Evolutionary conservation across 2,888 invertebrate species (phyloP).

Genomic region (Sycophila texana): DNA sequence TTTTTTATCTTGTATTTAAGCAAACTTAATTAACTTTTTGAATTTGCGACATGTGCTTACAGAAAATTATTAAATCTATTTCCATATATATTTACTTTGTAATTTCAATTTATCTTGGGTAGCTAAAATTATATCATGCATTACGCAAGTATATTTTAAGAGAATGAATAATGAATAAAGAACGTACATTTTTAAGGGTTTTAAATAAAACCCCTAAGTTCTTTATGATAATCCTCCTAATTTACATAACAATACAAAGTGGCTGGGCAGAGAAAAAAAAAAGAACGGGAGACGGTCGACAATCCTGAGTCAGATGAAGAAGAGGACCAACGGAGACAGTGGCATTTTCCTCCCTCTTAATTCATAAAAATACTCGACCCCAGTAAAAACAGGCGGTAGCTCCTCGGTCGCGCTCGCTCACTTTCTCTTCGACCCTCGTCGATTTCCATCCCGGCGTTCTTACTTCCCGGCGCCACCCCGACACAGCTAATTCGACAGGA

Average conservation of each 20-base stretch:
- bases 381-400: conserved; percentile 43
- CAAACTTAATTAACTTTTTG: too few species aligned
- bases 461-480: conserved; percentile 10
- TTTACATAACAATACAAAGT: conserved; percentile 58
- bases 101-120: too few species aligned
- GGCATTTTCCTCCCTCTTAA: conserved; percentile 64
- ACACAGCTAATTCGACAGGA: conserved; percentile 59
- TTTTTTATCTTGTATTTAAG: too few species aligned
- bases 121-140: not conserved
- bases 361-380: conserved; percentile 65
- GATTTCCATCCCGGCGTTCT: conserved; percentile 50
- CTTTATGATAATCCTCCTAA: conserved; percentile 55
- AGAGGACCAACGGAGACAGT: conserved; percentile 33
- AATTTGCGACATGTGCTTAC: too few species aligned
- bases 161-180: conserved; percentile 42
- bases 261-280: conserved; percentile 38
- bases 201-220: conserved; percentile 41
- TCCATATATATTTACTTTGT: too few species aligned
- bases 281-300: conserved; percentile 39
- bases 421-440: conserved; percentile 49
- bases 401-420: conserved; percentile 49
- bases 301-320: conserved; percentile 57
- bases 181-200: conserved; percentile 42
- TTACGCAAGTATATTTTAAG: conserved; percentile 14
- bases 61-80: too few species aligned